Percentiles rank a stretch among this genome's conserved stretches.
Conservation (phyloP, 2,888 invertebrate species). For the Ctena decussata region DNA sequence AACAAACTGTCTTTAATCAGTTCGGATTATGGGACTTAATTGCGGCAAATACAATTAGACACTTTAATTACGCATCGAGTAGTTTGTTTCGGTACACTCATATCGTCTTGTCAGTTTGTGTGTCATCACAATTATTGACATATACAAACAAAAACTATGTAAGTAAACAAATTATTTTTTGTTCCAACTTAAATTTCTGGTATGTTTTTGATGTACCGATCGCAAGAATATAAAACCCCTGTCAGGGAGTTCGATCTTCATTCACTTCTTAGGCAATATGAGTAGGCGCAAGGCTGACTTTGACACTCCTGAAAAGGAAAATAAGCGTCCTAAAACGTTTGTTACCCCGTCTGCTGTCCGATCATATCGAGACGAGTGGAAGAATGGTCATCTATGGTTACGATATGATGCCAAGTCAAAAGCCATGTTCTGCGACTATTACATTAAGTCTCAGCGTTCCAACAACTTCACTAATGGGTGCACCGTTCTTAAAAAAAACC, state of each 20-base stretch:
- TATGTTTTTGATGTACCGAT: neutral
- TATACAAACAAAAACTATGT: neutral
- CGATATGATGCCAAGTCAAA: constrained; percentile 8
- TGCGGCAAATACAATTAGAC: too few species aligned
- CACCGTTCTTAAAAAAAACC: neutral
- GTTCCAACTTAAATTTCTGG: neutral
- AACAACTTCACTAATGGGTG: constrained; percentile 1
- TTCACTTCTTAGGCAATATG: neutral
- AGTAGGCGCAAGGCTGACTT: neutral
- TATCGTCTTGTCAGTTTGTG: neutral
- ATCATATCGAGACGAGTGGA: neutral
- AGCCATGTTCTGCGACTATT: constrained; percentile 4
- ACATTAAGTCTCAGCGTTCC: neutral
- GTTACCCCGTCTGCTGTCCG: neutral
- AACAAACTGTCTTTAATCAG: too few species aligned
- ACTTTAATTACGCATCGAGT: too few species aligned
- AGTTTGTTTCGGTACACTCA: neutral
- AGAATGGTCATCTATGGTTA: neutral
- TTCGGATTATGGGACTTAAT: too few species aligned
- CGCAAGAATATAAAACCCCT: neutral
- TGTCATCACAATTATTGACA: neutral
- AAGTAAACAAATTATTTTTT: neutral
- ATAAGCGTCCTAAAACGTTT: constrained; percentile 3
- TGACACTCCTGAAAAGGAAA: neutral
- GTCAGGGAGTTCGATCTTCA: neutral